phyloP scores from a whole-genome alignment of 2,888 invertebrate species.

The Calameuta pallipes region DNA sequence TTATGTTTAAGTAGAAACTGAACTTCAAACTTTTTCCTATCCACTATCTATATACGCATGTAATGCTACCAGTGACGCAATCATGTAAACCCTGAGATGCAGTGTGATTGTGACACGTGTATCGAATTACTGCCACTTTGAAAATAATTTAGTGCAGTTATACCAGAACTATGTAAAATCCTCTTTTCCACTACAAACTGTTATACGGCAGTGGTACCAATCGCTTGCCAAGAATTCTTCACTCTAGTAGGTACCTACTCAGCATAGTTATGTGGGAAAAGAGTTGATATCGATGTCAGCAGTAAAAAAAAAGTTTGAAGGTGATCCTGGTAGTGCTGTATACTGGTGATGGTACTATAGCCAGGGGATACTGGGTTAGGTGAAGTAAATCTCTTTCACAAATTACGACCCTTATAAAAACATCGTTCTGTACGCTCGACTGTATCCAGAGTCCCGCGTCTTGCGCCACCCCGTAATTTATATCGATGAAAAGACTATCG shows the following conservation, averaged over 20 bases:
- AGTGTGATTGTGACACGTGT: not conserved
- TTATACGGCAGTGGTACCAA: not conserved
- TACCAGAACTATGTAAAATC: not conserved
- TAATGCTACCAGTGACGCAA: no score
- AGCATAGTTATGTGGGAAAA: not conserved
- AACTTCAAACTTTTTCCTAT: no score
- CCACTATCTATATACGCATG: no score
- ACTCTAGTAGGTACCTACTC: not conserved
- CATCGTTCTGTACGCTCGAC: not conserved
- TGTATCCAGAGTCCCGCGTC: not conserved
- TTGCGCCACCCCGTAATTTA: not conserved
- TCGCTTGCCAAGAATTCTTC: not conserved
- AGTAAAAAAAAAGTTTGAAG: not conserved
- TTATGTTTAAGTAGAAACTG: no score
- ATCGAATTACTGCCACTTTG: not conserved
- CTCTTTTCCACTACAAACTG: not conserved
- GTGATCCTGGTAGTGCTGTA: not conserved
- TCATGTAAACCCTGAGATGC: not conserved
- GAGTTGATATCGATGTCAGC: not conserved
- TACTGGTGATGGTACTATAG: not conserved
- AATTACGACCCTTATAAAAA: not conserved
- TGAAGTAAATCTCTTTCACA: not conserved
- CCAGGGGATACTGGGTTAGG: not conserved
- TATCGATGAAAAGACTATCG: not conserved
- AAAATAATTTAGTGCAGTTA: not conserved